These are phyloP conservation scores for Laterallus jamaicensis DNA, from an alignment of 2,113 vertebrate genomes.

Conservation along the genomic window DNA sequence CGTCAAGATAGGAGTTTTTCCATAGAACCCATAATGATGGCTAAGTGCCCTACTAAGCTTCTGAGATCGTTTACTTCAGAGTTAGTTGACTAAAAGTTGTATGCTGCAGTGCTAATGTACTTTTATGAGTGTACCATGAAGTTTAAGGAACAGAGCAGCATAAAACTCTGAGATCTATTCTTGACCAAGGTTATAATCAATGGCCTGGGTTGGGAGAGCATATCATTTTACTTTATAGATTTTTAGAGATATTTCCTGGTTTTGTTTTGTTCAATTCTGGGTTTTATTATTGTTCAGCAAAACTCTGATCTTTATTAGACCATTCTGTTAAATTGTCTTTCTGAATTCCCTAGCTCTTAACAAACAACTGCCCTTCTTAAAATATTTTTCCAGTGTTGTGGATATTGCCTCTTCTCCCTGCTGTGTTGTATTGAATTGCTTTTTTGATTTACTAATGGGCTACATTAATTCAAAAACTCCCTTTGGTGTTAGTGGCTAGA, in stretches of 20 bases:
- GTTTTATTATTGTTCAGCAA: slow-evolving; percentile 17
- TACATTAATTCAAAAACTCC: slow-evolving; percentile 52
- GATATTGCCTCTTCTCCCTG: slow-evolving; percentile 34
- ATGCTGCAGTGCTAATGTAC: not conserved
- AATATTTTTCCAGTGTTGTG: slow-evolving; percentile 25
- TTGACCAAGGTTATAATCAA: not conserved
- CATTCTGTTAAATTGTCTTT: slow-evolving; percentile 23
- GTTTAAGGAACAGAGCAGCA: not conserved
- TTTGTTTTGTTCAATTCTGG: not conserved
- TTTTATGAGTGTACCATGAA: not conserved
- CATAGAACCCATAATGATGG: not conserved
- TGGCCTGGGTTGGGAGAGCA: not conserved
- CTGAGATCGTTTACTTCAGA: not conserved
- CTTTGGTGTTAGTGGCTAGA: slow-evolving; percentile 1
- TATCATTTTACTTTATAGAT: not conserved
- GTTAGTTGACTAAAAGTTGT: not conserved
- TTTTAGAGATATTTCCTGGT: not conserved
- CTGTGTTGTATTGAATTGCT: slow-evolving; percentile 23
- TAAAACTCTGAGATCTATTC: not conserved
- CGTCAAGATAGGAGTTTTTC: not conserved
- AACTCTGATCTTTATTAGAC: slow-evolving; percentile 42
- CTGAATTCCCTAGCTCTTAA: slow-evolving; percentile 23
- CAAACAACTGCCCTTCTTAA: not conserved
- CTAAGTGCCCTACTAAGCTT: not conserved
- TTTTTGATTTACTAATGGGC: slow-evolving; percentile 55